phyloP scores from a whole-genome alignment of 2,797 vertebrate genomes.

The Columba guinea region DNA sequence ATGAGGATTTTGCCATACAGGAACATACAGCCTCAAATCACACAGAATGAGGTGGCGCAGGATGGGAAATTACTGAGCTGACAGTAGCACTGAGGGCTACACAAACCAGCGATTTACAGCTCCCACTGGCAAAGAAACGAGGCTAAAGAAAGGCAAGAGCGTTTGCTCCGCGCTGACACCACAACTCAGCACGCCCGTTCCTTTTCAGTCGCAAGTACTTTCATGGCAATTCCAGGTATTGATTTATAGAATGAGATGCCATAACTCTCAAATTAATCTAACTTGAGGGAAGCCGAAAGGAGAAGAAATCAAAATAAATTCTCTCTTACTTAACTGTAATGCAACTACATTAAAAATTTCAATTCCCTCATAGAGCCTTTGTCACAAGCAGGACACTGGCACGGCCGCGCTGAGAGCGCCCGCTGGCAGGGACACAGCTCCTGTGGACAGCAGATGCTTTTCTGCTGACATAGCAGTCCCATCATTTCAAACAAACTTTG shows the following conservation, averaged over 20 bases:
- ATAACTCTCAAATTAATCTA: not conserved
- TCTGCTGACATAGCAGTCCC: not conserved
- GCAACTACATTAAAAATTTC: not conserved
- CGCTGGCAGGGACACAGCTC: slow-evolving; percentile 2
- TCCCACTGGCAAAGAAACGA: not conserved
- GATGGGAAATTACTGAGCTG: not conserved
- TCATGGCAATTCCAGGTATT: not conserved
- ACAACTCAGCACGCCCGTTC: not conserved
- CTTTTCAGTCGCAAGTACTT: not conserved
- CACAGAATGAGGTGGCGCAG: not conserved
- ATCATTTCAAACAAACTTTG: slow-evolving; percentile 9
- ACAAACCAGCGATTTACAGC: not conserved
- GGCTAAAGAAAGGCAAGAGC: not conserved
- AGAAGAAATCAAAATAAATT: not conserved
- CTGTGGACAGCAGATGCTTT: not conserved
- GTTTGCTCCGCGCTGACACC: not conserved
- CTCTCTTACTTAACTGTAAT: not conserved
- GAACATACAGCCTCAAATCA: not conserved
- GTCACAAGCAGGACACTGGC: not conserved
- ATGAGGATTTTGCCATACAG: not conserved
- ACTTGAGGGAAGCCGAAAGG: not conserved
- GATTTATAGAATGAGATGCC: not conserved
- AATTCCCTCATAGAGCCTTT: not conserved
- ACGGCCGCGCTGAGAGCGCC: fast-evolving
- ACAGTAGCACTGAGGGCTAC: not conserved